Base-by-base conservation (phyloP, 1,140 invertebrate species). In the Goniozus legneri region DNA sequence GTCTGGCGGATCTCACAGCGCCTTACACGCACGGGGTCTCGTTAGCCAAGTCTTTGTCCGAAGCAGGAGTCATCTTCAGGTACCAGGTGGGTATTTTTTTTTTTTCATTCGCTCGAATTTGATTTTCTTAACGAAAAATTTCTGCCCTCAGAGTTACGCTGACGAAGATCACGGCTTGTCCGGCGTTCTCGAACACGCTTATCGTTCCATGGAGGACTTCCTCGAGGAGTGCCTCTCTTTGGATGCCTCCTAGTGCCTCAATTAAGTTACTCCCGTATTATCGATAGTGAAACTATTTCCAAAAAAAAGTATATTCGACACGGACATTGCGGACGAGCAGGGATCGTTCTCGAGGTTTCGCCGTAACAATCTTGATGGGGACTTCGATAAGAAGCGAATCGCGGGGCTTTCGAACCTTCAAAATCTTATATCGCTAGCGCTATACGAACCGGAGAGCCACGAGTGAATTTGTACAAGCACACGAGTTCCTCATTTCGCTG, bases 11-110 rank as follows among this genome's bases (percentile, higher is more conserved):
- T 75, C 82, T 94, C 54, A 89, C 89, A 61, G 90, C 93, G 56
- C 94, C 94, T 60, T 93, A 94, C 77, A 89, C 92, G 60, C 92
- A 97, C 74, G 88, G 87, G 47, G 84, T 95, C 68, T 83, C 91
- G 65, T 80, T 96, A 43, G 89, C 92, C 24, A 85, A 89, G 66
- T 87, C 91, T 48, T 81, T 97, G 50, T 86, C 90, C 16, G 84
- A 90, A 60, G 87, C 87, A 44, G 88, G 89, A 60, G 84, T 95
- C 49, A 81, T 94, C 50, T 96, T 93, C 76, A 82, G 88, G 76
- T 89, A 93, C 77, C 91, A 95, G 86, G 93, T 96, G 56, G 69
- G 50, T 24, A 16, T 30, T 10, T 19, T n/a, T 47, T n/a, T n/a
- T n/a, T n/a, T n/a, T n/a, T n/a, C n/a, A n/a, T n/a, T n/a, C n/a